Evolutionary conservation across 64 coral and sea anemone genomes (phyloP), one percentile per base, ranked within the genome.

Genomic region (Catalaphyllia jardinei): DNA sequence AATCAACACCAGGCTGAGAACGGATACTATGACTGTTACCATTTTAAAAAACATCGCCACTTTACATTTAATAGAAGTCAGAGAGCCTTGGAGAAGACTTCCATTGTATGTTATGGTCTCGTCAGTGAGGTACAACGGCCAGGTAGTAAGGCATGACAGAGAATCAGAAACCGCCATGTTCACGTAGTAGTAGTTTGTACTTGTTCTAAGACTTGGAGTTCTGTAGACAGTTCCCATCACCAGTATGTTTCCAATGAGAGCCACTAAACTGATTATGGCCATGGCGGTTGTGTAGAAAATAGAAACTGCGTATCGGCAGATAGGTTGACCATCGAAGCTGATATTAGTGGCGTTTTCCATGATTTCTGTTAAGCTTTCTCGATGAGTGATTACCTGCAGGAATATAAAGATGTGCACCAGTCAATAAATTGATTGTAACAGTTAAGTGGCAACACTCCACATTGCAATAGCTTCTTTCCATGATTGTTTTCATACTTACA

Each of bases 111-210:
- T 64, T 20, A 67, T 42, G 20, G 67, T 83, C 18, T 83, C 31
- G 18, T 65, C 30, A 42, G 79, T 65, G 11, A 83, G 60, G 31
- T 65, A 83, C 0, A 83, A 17, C 10, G 79, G 60, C 60, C 60
- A 83, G 17, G 61, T 42, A 6, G 31, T 42, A 17, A 83, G 8
- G 20, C 79, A 12, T 4, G 31, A 33, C 3, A 83, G 59, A 65
- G 67, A 46, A 83, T 83, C 79, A n/a, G 79, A 83, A 16, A 65
- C 61, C 60, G 79, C 60, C 79, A 83, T 67, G 33, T 83, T 83
- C 31, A 83, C 79, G 16, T 67, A 83, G 31, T 83, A 83, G 60
- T 65, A 83, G 31, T 83, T 83, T 8, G 60, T 83, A 2, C 79
- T 67, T 64, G 79, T 83, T 65, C 60, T 83, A 8, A 83, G 79